Evolutionary conservation across 2,113 vertebrate species (phyloP).

Genomic region (Elaphurus davidianus): DNA sequence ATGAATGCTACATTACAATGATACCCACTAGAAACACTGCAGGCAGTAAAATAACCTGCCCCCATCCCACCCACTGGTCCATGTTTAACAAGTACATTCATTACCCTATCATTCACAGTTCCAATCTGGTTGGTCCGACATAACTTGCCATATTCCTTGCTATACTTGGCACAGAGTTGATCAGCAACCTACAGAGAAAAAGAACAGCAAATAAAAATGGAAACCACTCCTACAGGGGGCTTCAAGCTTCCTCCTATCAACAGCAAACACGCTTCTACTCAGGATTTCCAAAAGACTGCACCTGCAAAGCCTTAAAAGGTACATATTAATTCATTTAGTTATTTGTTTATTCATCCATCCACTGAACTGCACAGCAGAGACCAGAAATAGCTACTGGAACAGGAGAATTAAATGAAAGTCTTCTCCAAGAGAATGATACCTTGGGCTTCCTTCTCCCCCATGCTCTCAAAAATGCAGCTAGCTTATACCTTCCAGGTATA

Average conservation of each 20-base stretch:
- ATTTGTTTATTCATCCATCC: neutral
- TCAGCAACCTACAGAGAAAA: conserved; percentile 90
- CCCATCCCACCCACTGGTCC: neutral
- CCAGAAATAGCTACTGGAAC: neutral
- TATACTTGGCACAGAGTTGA: conserved; percentile 98
- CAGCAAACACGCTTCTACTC: neutral
- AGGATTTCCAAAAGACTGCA: neutral
- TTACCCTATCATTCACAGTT: conserved; percentile 97
- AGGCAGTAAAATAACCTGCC: neutral
- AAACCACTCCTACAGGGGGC: neutral
- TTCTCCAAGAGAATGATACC: neutral
- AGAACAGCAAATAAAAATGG: conserved; percentile 34
- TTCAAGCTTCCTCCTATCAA: neutral
- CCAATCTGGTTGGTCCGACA: conserved; percentile 98
- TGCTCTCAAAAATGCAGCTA: conserved; percentile 4
- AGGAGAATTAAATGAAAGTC: neutral
- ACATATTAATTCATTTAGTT: neutral
- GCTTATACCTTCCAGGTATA: neutral
- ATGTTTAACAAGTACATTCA: neutral
- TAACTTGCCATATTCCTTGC: conserved; percentile 98
- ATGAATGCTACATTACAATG: neutral
- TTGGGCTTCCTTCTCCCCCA: neutral
- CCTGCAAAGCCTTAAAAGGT: neutral
- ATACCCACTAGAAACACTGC: neutral
- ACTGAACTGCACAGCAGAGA: neutral